phyloP scores from a whole-genome alignment of 2,888 invertebrate genomes.

The Diarsia brunnea region DNA sequence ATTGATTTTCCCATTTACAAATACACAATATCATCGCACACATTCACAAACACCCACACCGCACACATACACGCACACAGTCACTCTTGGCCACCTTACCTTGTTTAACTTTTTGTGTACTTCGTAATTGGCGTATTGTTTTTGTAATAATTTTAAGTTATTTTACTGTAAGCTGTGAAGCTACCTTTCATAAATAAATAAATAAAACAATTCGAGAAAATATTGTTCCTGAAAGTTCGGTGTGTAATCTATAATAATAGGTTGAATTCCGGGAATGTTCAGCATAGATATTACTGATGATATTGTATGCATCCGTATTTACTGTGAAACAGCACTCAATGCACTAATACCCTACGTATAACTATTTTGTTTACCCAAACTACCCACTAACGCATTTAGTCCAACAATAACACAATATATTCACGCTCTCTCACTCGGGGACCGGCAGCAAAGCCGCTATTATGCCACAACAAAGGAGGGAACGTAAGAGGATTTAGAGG shows the following conservation, averaged over 20 bases:
- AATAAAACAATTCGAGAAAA: neutral
- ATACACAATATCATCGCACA: too few species aligned
- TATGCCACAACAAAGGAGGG: constrained; percentile 57
- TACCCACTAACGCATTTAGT: constrained; percentile 20
- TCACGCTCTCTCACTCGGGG: constrained; percentile 42
- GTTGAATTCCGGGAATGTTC: neutral
- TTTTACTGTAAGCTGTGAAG: too few species aligned
- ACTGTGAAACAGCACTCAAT: neutral
- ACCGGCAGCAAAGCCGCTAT: constrained; percentile 44
- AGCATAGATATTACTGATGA: neutral
- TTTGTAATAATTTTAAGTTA: too few species aligned
- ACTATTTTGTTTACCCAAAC: constrained; percentile 20
- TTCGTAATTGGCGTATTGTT: too few species aligned
- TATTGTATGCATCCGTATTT: neutral
- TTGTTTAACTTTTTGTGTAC: too few species aligned
- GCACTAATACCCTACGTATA: neutral
- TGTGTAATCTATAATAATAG: neutral
- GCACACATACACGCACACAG: too few species aligned
- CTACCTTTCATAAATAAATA: too few species aligned
- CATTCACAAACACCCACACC: too few species aligned
- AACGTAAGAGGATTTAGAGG: constrained; percentile 62
- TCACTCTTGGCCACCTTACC: too few species aligned
- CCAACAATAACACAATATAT: constrained; percentile 49
- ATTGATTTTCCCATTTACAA: neutral
- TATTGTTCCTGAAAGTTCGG: neutral